These are phyloP conservation scores for Trichosurus vulpecula DNA, from an alignment of 2,797 vertebrate species.

Conservation along the genomic window DNA sequence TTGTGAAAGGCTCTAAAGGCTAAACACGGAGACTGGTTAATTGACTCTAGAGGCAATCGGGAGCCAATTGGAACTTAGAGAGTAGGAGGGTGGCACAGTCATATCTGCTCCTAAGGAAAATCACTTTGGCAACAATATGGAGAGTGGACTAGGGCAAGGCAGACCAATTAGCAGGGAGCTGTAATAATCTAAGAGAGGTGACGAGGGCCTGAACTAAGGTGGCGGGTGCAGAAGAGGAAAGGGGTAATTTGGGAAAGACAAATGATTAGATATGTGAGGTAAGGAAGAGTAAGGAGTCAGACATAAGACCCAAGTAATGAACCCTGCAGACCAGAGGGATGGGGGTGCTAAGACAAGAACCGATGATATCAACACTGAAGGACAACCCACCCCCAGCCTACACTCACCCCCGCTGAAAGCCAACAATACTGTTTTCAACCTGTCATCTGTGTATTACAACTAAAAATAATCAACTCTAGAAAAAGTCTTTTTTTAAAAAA, in stretches of 20 bases:
- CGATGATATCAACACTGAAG: not conserved
- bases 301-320: not conserved
- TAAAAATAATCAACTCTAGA: not conserved
- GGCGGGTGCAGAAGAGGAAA: not conserved
- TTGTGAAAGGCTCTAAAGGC: not conserved
- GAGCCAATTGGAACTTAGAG: not conserved
- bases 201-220: not conserved
- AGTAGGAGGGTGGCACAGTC: not conserved
- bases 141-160: not conserved
- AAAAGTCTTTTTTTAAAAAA: not conserved
- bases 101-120: not conserved
- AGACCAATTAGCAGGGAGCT: not conserved
- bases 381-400: not conserved
- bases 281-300: not conserved
- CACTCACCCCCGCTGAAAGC: not conserved
- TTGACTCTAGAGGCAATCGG: not conserved
- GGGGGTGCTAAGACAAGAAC: not conserved
- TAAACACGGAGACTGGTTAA: not conserved
- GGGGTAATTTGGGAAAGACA: not conserved
- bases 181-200: not conserved
- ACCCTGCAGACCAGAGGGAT: not conserved
- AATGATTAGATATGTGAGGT: not conserved
- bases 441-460: not conserved
- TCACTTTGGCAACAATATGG: not conserved
- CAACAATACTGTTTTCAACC: not conserved